phyloP scores from a whole-genome alignment of 2,113 vertebrate genomes.

The Sula dactylatra region DNA sequence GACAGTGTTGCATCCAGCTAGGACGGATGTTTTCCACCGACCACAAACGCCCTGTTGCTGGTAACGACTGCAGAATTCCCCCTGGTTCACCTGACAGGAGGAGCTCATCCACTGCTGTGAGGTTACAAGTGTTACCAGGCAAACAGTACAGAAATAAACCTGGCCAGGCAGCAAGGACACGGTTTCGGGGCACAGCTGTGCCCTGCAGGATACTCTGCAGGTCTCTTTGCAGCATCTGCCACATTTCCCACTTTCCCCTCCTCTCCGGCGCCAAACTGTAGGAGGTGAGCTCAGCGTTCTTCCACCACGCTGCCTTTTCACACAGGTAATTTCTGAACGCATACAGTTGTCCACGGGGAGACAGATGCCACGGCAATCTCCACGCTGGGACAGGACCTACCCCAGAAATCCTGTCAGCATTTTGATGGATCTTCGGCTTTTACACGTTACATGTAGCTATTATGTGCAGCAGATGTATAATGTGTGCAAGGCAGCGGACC shows the following conservation, averaged over 20 bases:
- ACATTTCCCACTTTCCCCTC: rapidly evolving
- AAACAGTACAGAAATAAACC: not conserved
- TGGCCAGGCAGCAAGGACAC: rapidly evolving
- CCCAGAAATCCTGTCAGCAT: not conserved
- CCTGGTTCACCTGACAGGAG: rapidly evolving
- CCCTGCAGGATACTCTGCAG: rapidly evolving
- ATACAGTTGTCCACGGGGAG: rapidly evolving
- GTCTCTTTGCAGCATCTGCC: not conserved
- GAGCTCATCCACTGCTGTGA: not conserved
- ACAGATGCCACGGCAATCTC: rapidly evolving
- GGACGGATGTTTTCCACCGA: not conserved
- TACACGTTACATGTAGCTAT: rapidly evolving
- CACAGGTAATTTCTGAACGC: rapidly evolving
- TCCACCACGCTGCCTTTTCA: rapidly evolving
- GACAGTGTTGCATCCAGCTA: not conserved
- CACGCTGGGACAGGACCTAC: rapidly evolving
- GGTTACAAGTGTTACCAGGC: not conserved
- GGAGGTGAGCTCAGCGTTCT: rapidly evolving
- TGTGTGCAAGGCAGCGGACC: rapidly evolving
- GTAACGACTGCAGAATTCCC: rapidly evolving
- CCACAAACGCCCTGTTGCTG: rapidly evolving
- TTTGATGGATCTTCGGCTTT: not conserved
- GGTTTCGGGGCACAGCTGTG: rapidly evolving
- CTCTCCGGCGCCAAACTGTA: rapidly evolving
- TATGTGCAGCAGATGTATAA: rapidly evolving